phyloP scores from a whole-genome alignment of 2,888 invertebrate genomes.

The Epiblema foenella region DNA sequence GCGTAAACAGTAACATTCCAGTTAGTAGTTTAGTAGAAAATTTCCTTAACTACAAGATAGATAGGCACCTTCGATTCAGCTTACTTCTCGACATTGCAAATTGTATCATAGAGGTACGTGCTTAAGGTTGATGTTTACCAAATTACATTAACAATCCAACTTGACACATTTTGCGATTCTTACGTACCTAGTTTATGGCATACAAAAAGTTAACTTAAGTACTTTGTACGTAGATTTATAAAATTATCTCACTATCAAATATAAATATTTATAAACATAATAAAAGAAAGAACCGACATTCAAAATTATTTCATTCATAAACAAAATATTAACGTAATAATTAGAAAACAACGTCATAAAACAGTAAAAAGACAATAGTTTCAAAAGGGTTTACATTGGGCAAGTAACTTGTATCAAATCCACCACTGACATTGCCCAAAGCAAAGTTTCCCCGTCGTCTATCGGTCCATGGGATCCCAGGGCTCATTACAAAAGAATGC shows the following conservation, averaged over 20 bases:
- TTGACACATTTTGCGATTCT: constrained; percentile 46
- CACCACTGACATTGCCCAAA: neutral
- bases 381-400: neutral
- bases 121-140: constrained; percentile 11
- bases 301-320: constrained; percentile 25
- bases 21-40: constrained; percentile 42
- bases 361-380: neutral
- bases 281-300: constrained; percentile 26
- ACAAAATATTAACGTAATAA: constrained; percentile 1
- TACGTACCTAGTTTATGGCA: constrained; percentile 58
- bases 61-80: constrained; percentile 81
- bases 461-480: too few relatives aligned
- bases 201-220: constrained; percentile 62
- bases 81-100: constrained; percentile 54
- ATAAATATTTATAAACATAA: constrained; percentile 44
- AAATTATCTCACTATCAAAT: constrained; percentile 59
- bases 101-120: constrained; percentile 54
- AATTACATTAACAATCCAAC: constrained; percentile 13
- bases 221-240: constrained; percentile 71
- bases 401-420: neutral
- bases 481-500: too few relatives aligned
- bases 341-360: constrained; percentile 4
- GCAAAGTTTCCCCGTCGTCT: too few relatives aligned
- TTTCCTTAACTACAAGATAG: constrained; percentile 34
- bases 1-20: constrained; percentile 21